These are phyloP conservation scores for Drosophila seclusa DNA, from an alignment of 2,888 invertebrate species.

Conservation along the genomic window DNA sequence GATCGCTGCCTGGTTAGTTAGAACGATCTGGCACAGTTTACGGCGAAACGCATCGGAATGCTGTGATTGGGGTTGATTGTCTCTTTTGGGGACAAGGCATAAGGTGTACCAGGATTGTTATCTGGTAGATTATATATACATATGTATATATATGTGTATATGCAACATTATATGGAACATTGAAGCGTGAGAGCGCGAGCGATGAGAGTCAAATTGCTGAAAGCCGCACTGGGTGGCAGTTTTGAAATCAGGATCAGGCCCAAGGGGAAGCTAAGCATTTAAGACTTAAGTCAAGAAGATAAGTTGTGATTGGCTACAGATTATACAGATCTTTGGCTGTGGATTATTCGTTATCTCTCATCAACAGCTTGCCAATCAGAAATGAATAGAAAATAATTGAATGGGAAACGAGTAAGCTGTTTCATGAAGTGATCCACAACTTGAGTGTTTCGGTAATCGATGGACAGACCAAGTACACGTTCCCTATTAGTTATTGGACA, in stretches of 20 bases:
- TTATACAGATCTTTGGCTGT: neutral
- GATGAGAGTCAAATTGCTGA: slow-evolving; percentile 15
- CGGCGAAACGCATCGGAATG: slow-evolving; percentile 65
- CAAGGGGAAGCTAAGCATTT: slow-evolving; percentile 13
- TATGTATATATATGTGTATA: neutral
- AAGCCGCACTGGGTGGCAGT: slow-evolving; percentile 38
- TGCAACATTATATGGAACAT: slow-evolving; percentile 8
- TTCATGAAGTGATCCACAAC: neutral
- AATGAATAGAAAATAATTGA: neutral
- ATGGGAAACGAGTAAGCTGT: neutral
- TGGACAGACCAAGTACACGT: slow-evolving; percentile 4
- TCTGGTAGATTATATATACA: neutral
- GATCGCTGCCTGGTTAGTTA: slow-evolving; percentile 18
- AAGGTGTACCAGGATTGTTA: slow-evolving; percentile 36
- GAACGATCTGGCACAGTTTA: slow-evolving; percentile 61
- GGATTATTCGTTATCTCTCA: neutral
- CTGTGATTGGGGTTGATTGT: slow-evolving; percentile 41
- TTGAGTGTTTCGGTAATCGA: neutral
- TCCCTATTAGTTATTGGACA: slow-evolving; percentile 9
- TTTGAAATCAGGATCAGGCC: neutral
- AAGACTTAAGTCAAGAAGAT: neutral
- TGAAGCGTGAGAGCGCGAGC: slow-evolving; percentile 41
- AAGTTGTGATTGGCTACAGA: neutral
- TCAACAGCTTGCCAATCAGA: neutral
- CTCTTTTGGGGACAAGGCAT: slow-evolving; percentile 2